Percentiles rank a stretch among this genome's conserved stretches.
Evolutionary conservation across 2,888 invertebrate genomes (phyloP).

Genomic region (Ectemnius continuus): DNA sequence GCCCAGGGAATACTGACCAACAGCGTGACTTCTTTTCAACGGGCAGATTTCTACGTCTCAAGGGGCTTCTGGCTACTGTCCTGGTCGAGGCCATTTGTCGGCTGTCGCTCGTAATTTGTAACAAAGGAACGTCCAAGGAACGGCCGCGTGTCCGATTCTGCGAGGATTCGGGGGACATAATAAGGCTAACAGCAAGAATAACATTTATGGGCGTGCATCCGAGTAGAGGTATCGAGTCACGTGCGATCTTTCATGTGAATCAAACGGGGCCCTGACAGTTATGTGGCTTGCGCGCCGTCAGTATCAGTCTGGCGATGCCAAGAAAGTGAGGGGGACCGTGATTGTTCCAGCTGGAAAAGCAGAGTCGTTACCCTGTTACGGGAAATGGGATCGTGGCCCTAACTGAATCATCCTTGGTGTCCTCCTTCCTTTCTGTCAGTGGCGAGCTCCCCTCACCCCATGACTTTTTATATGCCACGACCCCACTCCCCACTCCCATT

Average conservation of each 20-base stretch:
- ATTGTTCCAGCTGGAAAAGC: constrained; percentile 58
- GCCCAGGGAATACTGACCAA: too few species aligned
- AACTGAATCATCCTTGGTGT: constrained; percentile 45
- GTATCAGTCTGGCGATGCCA: constrained; percentile 37
- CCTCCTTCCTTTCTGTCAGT: constrained; percentile 22
- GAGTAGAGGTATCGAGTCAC: constrained; percentile 41
- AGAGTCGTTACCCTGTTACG: constrained; percentile 53
- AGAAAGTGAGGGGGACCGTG: constrained; percentile 33
- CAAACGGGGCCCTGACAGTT: constrained; percentile 51
- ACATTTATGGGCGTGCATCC: constrained; percentile 39
- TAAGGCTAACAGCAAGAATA: constrained; percentile 46
- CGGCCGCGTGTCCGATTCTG: background rate
- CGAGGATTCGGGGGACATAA: constrained; percentile 19
- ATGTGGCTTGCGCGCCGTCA: constrained; percentile 35
- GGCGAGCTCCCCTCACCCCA: constrained; percentile 17
- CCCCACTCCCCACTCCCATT: constrained; percentile 3
- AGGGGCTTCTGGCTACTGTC: background rate
- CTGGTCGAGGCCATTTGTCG: background rate
- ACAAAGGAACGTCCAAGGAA: background rate
- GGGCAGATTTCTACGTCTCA: background rate
- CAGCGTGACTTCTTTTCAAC: too few species aligned
- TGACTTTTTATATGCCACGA: constrained; percentile 9
- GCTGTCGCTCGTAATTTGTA: constrained; percentile 10
- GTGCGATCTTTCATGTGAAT: constrained; percentile 58
- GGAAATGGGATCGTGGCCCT: constrained; percentile 54